Base-by-base conservation (phyloP, 1,140 invertebrate species). In the Homarus americanus region DNA sequence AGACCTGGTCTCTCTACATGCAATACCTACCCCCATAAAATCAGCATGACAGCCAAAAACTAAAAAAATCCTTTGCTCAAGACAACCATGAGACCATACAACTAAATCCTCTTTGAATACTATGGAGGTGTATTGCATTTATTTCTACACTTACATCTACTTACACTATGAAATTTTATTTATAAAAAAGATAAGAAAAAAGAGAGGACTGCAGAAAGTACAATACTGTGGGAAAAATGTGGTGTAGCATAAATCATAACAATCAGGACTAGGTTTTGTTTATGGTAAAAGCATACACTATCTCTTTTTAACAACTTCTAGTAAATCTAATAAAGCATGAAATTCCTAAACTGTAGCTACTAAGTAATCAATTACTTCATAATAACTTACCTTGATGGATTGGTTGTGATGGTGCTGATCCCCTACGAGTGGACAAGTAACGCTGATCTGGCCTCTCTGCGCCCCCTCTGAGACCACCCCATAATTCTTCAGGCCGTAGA, bases 381-480 rank as follows among this genome's bases (percentile, higher is more conserved):
- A 24, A 12, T 10, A 32, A 32, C 28, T n/a, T 53, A 90, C 88
- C 88, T 76, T 83, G 80, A 66, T 82, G 79, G 28, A 83, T 83
- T 32, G 79, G 78, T n/a, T 89, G 87, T 36, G 87, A 73, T 36
- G 87, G 88, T 40, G 88, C 88, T 12, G 88, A 90, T 24, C 88
- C 88, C 49, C 88, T 90, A 32, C 88, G 69, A 40, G 72, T 75
- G 32, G 88, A 82, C 24, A 90, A 72, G 38, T 90, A 90, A 28
- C 40, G 72, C 20, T 90, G 82, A 63, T 90, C 88, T 38, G 88
- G 88, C 49, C 88, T 73, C 69, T 90, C 88, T 12, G 88, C 88
- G 40, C 88, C 88, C 34, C 88, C 88, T 78, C 88, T 72, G 0
- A 90, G 88, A 17, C 88, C 88, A 38, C 88, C 88, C 88, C 44